Conservation (phyloP, 2,113 vertebrate genomes). For the Leptobrachium ailaonicum region DNA sequence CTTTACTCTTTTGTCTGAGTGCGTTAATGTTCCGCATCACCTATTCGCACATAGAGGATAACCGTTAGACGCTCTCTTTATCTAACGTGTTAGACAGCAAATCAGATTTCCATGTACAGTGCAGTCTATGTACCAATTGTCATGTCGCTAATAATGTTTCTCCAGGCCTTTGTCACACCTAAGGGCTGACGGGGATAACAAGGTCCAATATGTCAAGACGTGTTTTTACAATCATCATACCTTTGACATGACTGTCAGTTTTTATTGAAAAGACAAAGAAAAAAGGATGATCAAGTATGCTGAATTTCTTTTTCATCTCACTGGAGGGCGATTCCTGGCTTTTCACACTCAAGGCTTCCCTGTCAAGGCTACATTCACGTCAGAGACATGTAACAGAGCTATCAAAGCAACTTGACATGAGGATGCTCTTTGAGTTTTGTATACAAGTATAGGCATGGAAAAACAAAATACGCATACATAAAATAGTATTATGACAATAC, state of each 20-base stretch:
- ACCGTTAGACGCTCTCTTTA: neutral
- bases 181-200: slow-evolving; percentile 67
- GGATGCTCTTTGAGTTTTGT: too few relatives aligned
- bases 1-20: too few relatives aligned
- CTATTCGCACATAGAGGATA: too few relatives aligned
- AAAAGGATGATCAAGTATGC: slow-evolving; percentile 63
- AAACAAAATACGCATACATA: neutral
- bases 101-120: neutral
- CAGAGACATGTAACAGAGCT: slow-evolving; percentile 40
- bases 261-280: slow-evolving; percentile 63
- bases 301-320: slow-evolving; percentile 61
- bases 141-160: slow-evolving; percentile 56
- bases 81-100: neutral
- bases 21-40: too few relatives aligned
- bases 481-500: neutral
- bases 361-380: slow-evolving; percentile 57
- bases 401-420: too few relatives aligned
- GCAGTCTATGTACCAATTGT: slow-evolving; percentile 52
- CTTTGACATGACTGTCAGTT: slow-evolving; percentile 77
- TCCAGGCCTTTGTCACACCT: slow-evolving; percentile 62
- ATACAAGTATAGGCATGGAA: neutral
- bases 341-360: slow-evolving; percentile 61
- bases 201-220: slow-evolving; percentile 73
- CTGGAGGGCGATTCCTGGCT: slow-evolving; percentile 64
- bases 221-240: slow-evolving; percentile 66